These are phyloP conservation scores for Pseudochromis fuscus DNA, from an alignment of 2,797 vertebrate species.

Conservation along the genomic window DNA sequence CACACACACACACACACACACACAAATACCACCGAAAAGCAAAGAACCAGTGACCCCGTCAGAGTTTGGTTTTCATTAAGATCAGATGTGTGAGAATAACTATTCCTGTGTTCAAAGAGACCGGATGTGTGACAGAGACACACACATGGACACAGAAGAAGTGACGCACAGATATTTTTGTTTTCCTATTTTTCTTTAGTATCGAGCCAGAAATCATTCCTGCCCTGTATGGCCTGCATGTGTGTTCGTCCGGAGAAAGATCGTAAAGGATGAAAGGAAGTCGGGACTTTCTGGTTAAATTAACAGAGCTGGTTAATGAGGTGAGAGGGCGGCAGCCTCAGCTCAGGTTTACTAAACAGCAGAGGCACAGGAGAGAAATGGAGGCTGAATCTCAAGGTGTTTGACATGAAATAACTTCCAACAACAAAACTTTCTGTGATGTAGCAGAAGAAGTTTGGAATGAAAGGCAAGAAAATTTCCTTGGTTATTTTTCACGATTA, in stretches of 20 bases:
- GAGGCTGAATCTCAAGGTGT: slow-evolving; percentile 37
- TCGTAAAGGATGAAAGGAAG: slow-evolving; percentile 62
- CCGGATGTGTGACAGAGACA: slow-evolving; percentile 33
- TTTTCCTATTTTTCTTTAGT: slow-evolving; percentile 28
- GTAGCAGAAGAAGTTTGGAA: slow-evolving; percentile 4
- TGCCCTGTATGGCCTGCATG: slow-evolving; percentile 9
- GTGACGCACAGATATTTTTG: slow-evolving; percentile 29
- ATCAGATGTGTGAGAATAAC: slow-evolving; percentile 51
- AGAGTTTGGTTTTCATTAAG: slow-evolving; percentile 29
- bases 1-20: not conserved
- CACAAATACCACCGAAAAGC: slow-evolving; percentile 13
- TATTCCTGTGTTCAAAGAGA: slow-evolving; percentile 56
- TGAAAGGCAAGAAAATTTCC: not conserved
- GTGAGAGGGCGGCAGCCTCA: slow-evolving; percentile 39
- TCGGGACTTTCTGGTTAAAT: slow-evolving; percentile 42
- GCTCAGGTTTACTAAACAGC: slow-evolving; percentile 43
- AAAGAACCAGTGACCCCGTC: not conserved
- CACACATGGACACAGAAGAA: slow-evolving; percentile 16
- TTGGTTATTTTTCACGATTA: not conserved
- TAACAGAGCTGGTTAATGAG: slow-evolving; percentile 56
- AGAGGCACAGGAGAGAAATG: slow-evolving; percentile 27
- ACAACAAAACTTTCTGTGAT: slow-evolving; percentile 46
- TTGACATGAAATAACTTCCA: slow-evolving; percentile 31
- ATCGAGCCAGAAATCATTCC: slow-evolving; percentile 34
- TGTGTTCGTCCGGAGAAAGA: slow-evolving; percentile 19